phyloP scores from a whole-genome alignment of 2,113 vertebrate species.

The Embiotoca jacksoni region DNA sequence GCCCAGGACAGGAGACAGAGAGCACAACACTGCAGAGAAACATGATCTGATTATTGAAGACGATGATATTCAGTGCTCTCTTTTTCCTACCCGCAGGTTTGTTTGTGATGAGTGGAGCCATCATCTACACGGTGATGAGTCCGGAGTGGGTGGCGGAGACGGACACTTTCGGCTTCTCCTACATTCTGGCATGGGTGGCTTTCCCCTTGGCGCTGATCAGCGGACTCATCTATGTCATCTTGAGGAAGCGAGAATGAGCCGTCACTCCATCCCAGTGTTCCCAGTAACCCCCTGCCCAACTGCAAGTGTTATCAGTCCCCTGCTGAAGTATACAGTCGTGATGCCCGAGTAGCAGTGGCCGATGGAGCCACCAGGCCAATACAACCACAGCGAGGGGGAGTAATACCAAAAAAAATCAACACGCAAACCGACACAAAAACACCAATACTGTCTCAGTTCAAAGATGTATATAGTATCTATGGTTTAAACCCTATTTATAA shows the following conservation, averaged over 20 bases:
- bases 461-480: conserved; percentile 99
- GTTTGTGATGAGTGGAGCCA: conserved; percentile 93
- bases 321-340: conserved; percentile 41
- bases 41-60: conserved; percentile 6
- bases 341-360: conserved; percentile 50
- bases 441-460: conserved; percentile 90
- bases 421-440: conserved; percentile 76
- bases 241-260: conserved; percentile 94
- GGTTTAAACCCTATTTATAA: conserved; percentile 99
- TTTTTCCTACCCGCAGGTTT: conserved; percentile 84
- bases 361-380: conserved; percentile 45
- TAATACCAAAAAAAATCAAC: conserved; percentile 68
- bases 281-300: conserved; percentile 43
- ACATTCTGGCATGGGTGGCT: conserved; percentile 97
- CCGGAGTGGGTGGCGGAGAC: conserved; percentile 82
- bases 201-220: conserved; percentile 95
- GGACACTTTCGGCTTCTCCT: conserved; percentile 87
- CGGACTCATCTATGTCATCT: conserved; percentile 94
- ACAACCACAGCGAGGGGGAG: conserved; percentile 50
- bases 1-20: conserved; percentile 31
- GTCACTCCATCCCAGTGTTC: conserved; percentile 35
- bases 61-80: not conserved
- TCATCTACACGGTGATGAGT: conserved; percentile 96
- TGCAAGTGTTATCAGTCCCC: conserved; percentile 53
- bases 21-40: conserved; percentile 19